Base-by-base conservation (phyloP, 2,797 vertebrate species). In the Hippoglossus hippoglossus region DNA sequence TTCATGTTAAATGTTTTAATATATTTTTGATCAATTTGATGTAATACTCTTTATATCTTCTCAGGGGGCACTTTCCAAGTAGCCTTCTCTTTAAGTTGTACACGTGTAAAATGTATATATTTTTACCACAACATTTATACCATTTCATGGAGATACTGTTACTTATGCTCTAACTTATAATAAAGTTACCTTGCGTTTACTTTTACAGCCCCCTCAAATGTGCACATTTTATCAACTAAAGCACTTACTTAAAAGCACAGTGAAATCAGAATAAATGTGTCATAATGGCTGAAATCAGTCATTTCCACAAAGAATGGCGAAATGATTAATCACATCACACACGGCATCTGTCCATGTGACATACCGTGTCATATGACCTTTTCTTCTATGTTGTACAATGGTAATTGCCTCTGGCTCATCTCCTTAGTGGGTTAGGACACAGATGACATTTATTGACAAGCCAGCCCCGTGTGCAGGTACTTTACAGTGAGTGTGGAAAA, bases 401-500 rank as follows among this genome's bases (percentile, higher is more conserved):
- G 66, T 81, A 82, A 87, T 80, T 75, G 67, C 63, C 50, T 69
- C 63, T 72, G 70, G 36, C 54, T 77, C 73, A 56, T 81, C 61
- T 78, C 53, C 62, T 73, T 62, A 60, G 65, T n/a, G 63, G 77
- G 67, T 81, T 71, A 67, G 72, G 63, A 68, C 77, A 79, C 44
- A 44, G 71, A 78, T 83, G 79, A 81, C 83, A 84, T 86, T 73
- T 84, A 86, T 82, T 86, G 80, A 81, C 77, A 56, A 13, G 21
- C 36, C 36, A 46, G 57, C 72, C 26, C 24, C 67, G 61, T 62
- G 63, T 65, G 18, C 47, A 70, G 63, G 55, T 54, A 26, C 6
- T 53, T 25, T 53, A 53, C 24, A 75, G 67, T 21, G 70, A 58
- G 67, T 55, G 60, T 60, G 67, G 46, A 63, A 47, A 71, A 55